Base-by-base conservation (phyloP, 2,888 invertebrate genomes). In the Gasteruption jaculator region DNA sequence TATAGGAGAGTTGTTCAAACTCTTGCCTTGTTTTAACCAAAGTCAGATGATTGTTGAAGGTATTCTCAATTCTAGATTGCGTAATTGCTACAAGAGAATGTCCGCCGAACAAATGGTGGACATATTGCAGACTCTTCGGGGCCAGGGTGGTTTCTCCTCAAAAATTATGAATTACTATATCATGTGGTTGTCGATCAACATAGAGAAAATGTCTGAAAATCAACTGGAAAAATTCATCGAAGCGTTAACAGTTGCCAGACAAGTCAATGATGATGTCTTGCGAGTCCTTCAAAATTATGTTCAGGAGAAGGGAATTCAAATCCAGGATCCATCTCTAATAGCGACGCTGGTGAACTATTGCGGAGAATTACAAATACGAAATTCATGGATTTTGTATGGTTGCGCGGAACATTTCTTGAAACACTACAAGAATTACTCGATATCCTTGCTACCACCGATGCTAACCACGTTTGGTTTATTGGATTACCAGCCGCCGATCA, bases 401-500 rank as follows among this genome's bases (percentile, higher is more conserved):
- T 79, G 80, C 45, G 76, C 76, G 43, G 68, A 76, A 48, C 82
- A 78, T 59, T 77, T 83, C 57, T 61, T 76, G 2, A 66, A 60
- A 6, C 72, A 80, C 43, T 71, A 69, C 3, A 55, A 58, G 8
- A 56, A 68, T 39, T 68, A 83, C 33, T 74, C 79, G 29, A 66
- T 76, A 2, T 71, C 74, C 42, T 75, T 78, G 53, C 57, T 82
- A 8, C 76, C 77, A 48, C 73, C 76, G 2, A 73, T 83, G 34
- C 68, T 84, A 37, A 74, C 73, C 48, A 75, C 81, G 2, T 81
- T 79, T 66, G 86, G 85, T 6, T 73, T 73, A 49, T 71, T 86
- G 25, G 73, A 77, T 60, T 80, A 75, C 64, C 65, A 76, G 43
- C 80, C 82, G 21, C 46, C 61, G 3, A 73, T n/a, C 0, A 58